Conservation (phyloP, 1,140 invertebrate species). For the Aphaenogaster ashmeadi region DNA sequence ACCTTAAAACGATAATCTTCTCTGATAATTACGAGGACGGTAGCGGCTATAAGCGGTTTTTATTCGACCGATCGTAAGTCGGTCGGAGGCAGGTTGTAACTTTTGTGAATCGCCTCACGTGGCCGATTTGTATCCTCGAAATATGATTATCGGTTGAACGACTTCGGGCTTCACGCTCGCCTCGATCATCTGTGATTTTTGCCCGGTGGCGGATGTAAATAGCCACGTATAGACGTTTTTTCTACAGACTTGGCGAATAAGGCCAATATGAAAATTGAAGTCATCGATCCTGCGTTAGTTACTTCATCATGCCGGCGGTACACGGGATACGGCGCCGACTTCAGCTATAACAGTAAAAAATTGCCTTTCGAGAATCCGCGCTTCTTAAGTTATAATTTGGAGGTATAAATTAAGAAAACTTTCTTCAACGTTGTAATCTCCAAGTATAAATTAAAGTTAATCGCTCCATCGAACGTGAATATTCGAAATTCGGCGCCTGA, state of each 20-base stretch:
- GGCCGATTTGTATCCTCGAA: slow-evolving; percentile 21
- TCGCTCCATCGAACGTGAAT: background rate
- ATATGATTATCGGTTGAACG: slow-evolving; percentile 19
- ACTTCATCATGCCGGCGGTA: background rate
- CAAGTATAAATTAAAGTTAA: slow-evolving; percentile 39
- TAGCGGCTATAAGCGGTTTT: slow-evolving; percentile 38
- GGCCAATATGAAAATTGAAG: slow-evolving; percentile 33
- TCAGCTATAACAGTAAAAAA: slow-evolving; percentile 33
- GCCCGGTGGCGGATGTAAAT: background rate
- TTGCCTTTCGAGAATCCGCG: slow-evolving; percentile 12
- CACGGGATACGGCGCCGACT: background rate
- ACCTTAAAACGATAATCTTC: slow-evolving; percentile 48
- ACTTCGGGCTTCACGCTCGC: background rate
- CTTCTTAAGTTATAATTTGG: slow-evolving; percentile 46
- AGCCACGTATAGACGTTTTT: slow-evolving; percentile 27
- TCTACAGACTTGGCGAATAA: slow-evolving; percentile 19
- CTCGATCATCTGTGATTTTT: slow-evolving; percentile 18
- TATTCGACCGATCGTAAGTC: background rate
- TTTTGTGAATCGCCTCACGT: slow-evolving; percentile 9
- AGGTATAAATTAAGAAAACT: slow-evolving; percentile 26
- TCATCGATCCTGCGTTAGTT: slow-evolving; percentile 15
- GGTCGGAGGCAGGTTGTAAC: background rate
- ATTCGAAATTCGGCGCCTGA: background rate
- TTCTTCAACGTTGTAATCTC: slow-evolving; percentile 34
- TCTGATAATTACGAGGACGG: slow-evolving; percentile 47